phyloP scores from a whole-genome alignment of 2,113 vertebrate species.

The Cyanocitta stelleri region DNA sequence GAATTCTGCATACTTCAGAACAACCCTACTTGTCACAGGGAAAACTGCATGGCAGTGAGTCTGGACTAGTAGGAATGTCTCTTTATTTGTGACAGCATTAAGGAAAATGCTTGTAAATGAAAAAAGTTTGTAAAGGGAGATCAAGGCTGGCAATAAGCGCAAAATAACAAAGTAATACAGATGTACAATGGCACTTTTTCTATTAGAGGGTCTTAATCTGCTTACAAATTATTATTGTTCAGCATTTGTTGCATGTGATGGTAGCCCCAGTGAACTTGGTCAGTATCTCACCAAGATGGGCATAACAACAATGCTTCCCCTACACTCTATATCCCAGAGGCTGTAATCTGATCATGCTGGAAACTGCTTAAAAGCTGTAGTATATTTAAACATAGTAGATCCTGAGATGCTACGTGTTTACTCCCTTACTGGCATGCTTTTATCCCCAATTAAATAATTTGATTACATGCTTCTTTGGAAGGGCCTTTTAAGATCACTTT shows the following conservation, averaged over 20 bases:
- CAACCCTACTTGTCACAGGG: neutral
- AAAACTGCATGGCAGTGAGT: neutral
- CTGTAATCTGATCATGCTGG: neutral
- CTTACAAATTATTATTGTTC: neutral
- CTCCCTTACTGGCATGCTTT: neutral
- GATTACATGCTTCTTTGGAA: neutral
- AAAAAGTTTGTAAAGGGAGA: neutral
- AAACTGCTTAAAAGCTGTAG: neutral
- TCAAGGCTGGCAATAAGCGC: neutral
- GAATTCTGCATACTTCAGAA: neutral
- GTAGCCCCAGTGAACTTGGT: neutral
- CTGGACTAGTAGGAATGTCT: neutral
- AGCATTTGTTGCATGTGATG: neutral
- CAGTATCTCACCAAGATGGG: neutral
- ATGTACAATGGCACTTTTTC: neutral
- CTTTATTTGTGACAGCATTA: neutral
- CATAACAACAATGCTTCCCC: accelerated
- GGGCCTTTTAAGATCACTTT: neutral
- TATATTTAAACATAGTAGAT: neutral
- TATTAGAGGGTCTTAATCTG: neutral
- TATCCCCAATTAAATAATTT: neutral
- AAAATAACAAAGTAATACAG: neutral
- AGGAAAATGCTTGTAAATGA: neutral
- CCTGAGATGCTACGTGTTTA: neutral
- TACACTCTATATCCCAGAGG: neutral